A percentile compares a stretch with the other conserved stretches of the same genome.
These are phyloP conservation scores for Zoanthus solanderi DNA, from an alignment of 92 coral and sea anemone genomes.

Conservation along the genomic window DNA sequence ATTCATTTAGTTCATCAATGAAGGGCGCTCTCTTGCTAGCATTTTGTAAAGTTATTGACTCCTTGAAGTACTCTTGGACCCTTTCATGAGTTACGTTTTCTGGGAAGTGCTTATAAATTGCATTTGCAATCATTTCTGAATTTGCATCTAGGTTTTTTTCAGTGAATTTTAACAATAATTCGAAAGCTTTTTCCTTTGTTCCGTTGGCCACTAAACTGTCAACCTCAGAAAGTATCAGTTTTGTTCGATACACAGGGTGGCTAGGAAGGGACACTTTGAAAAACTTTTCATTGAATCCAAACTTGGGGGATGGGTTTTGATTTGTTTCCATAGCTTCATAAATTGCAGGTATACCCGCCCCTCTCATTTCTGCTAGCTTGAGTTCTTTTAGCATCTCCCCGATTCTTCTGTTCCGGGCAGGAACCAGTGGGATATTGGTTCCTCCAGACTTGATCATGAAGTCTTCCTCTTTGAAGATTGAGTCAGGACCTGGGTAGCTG, in stretches of 20 bases:
- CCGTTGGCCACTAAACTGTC: constrained; percentile 68
- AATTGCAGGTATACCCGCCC: constrained; percentile 75
- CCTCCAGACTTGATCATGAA: constrained; percentile 53
- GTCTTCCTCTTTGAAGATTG: constrained; percentile 55
- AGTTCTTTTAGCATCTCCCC: constrained; percentile 74
- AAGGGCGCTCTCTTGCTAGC: constrained; percentile 44
- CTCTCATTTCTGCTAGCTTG: constrained; percentile 76
- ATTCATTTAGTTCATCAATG: constrained; percentile 46
- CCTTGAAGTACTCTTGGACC: constrained; percentile 12
- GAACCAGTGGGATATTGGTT: constrained; percentile 68
- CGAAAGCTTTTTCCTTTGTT: constrained; percentile 60
- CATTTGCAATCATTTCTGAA: constrained; percentile 53
- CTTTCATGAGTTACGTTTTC: constrained; percentile 50
- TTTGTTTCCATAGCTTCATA: constrained; percentile 71
- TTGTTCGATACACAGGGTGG: constrained; percentile 72
- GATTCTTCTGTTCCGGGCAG: constrained; percentile 81
- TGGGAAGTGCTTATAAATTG: constrained; percentile 50
- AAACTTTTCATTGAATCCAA: constrained; percentile 50
- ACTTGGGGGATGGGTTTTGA: constrained; percentile 71
- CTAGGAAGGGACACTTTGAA: constrained; percentile 77
- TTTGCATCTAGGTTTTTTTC: constrained; percentile 38
- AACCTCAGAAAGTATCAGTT: constrained; percentile 58
- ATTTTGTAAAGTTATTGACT: constrained; percentile 20
- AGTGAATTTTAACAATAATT: constrained; percentile 43
- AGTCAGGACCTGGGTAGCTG: constrained; percentile 84